These are phyloP conservation scores for Tautogolabrus adspersus DNA, from an alignment of 2,113 vertebrate species.

Conservation along the genomic window DNA sequence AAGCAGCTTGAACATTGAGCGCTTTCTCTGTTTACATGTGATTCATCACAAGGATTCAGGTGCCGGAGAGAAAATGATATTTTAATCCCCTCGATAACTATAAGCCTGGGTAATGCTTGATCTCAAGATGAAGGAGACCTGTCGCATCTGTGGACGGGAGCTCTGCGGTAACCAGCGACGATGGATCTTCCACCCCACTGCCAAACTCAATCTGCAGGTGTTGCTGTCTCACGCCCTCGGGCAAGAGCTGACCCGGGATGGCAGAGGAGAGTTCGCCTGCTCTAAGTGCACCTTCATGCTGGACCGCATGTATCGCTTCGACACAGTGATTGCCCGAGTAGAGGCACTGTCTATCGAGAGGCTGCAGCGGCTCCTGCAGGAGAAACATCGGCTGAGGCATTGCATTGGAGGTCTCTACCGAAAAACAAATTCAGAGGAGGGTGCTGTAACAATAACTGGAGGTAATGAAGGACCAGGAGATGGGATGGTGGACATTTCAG, in stretches of 20 bases:
- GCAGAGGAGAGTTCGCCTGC: slow-evolving; percentile 94
- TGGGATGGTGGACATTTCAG: slow-evolving; percentile 86
- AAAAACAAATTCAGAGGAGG: slow-evolving; percentile 85
- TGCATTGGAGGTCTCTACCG: slow-evolving; percentile 90
- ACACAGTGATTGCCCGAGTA: slow-evolving; percentile 94
- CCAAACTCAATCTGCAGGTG: slow-evolving; percentile 94
- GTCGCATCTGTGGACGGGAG: slow-evolving; percentile 94
- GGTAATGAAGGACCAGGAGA: slow-evolving; percentile 51
- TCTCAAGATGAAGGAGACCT: slow-evolving; percentile 90
- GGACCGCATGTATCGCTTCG: slow-evolving; percentile 95
- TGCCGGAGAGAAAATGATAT: neutral
- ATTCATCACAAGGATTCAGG: slow-evolving; percentile 17
- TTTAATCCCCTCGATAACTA: neutral
- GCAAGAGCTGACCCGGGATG: slow-evolving; percentile 89
- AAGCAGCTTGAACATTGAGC: neutral
- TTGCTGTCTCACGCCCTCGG: slow-evolving; percentile 94
- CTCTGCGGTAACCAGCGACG: slow-evolving; percentile 95
- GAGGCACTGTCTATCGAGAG: slow-evolving; percentile 96
- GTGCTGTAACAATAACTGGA: slow-evolving; percentile 17
- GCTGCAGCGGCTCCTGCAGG: slow-evolving; percentile 91
- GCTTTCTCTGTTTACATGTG: neutral
- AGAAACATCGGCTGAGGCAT: slow-evolving; percentile 93
- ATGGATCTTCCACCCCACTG: slow-evolving; percentile 95
- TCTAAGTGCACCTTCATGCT: slow-evolving; percentile 98
- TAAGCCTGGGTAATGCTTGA: slow-evolving; percentile 73